Base-by-base conservation (phyloP, 1,140 invertebrate species). In the Pseudomyrmex cubaensis region DNA sequence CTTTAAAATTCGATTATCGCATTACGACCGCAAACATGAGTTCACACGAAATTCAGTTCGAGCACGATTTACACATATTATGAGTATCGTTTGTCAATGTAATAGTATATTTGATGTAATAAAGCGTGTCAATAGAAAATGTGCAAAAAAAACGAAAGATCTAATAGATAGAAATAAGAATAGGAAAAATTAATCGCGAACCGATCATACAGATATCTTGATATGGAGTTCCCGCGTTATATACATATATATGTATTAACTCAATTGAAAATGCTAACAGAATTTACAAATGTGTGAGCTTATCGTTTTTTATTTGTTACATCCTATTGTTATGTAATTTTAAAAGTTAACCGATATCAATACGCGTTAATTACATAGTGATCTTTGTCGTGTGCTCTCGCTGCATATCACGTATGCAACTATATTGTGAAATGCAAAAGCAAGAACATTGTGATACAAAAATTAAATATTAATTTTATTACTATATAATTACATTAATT, bases 331-430 rank as follows among this genome's bases (percentile, higher is more conserved):
- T 78, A 70, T 13, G 17, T 25, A 17, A 61, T 80, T 20, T 50
- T 80, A 59, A 61, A 80, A 70, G 50, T 72, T n/a, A 46, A 46
- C 35, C 17, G n/a, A 46, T 80, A 80, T 70, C 76, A 80, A n/a
- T 67, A 22, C 10, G 35, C 44, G 54, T 20, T 61, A 80, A 80
- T 80, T 72, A 61, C 56, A 57, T 56, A 46, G 13, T 12, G 4
- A 12, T 12, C 54, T 80, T 59, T 72, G n/a, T 70, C 44, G 12
- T 35, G 3, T 10, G n/a, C 10, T 80, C 59, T 17, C 15, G n/a
- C 9, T 50, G n/a, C 64, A 8, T n/a, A 57, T 22, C 10, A 20
- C n/a, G 48, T 35, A 17, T 70, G 22, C 15, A 15, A 46, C 50
- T 35, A 35, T 35, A 7, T 7, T 35, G 5, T 10, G 35, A 13